Evolutionary conservation across 2,797 vertebrate species (phyloP).

Genomic region (Danio albolineatus): DNA sequence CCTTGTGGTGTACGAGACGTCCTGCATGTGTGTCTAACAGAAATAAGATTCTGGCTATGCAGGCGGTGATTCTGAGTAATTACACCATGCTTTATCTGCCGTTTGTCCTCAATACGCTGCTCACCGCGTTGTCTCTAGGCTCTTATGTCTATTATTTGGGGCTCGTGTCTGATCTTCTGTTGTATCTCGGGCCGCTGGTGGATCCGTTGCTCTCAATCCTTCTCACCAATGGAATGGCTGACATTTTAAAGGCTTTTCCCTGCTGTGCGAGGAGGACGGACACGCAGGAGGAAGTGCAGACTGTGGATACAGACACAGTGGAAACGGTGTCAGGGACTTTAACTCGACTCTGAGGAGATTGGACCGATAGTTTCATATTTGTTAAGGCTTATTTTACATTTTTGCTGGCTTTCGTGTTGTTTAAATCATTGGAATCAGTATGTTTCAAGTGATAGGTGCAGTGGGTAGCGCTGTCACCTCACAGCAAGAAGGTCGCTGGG

Average conservation of each 20-base stretch:
- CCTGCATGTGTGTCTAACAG: slow-evolving; percentile 55
- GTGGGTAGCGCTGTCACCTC: too few species aligned
- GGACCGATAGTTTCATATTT: too few species aligned
- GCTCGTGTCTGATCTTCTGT: slow-evolving; percentile 68
- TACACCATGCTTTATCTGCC: slow-evolving; percentile 73
- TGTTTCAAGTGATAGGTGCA: too few species aligned
- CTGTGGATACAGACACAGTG: slow-evolving; percentile 39
- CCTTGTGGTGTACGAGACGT: slow-evolving; percentile 63
- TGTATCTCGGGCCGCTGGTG: slow-evolving; percentile 74
- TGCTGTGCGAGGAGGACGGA: slow-evolving; percentile 55
- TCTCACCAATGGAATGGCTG: slow-evolving; percentile 68
- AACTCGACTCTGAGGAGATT: slow-evolving; percentile 62
- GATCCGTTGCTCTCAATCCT: slow-evolving; percentile 76
- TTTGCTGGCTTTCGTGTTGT: too few species aligned
- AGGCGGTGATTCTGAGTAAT: slow-evolving; percentile 68
- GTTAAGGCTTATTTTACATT: too few species aligned
- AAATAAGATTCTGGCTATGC: slow-evolving; percentile 63
- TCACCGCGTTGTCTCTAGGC: slow-evolving; percentile 64
- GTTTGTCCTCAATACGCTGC: slow-evolving; percentile 69
- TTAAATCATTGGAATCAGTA: too few species aligned
- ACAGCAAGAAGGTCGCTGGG: too few species aligned
- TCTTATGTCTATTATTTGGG: slow-evolving; percentile 60
- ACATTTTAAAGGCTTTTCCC: slow-evolving; percentile 65
- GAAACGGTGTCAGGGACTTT: slow-evolving; percentile 68
- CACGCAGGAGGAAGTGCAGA: slow-evolving; percentile 2